phyloP scores from a whole-genome alignment of 2,113 vertebrate genomes.

The Mustelus asterias region DNA sequence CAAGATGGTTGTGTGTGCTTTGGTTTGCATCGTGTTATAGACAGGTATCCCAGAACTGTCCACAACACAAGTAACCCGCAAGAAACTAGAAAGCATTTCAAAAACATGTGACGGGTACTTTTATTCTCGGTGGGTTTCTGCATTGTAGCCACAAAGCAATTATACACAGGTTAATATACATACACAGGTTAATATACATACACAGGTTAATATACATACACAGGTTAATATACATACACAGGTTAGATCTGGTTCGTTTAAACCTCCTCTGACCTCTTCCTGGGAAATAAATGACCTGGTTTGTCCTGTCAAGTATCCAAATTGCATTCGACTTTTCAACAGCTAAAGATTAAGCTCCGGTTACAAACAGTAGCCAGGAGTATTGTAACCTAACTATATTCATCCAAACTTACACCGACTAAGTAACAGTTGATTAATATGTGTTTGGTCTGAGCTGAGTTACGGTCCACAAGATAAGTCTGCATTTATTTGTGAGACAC shows the following conservation, averaged over 20 bases:
- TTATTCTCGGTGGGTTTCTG: neutral
- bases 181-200: neutral
- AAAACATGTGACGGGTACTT: neutral
- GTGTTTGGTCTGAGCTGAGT: too few species aligned
- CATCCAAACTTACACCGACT: too few species aligned
- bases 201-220: neutral
- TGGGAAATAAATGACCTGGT: neutral
- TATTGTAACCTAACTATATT: too few species aligned
- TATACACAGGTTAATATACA: neutral
- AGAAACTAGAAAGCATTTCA: neutral
- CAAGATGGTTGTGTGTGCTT: neutral
- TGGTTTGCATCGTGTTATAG: too few species aligned
- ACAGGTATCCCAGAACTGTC: neutral
- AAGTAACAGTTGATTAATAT: too few species aligned
- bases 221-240: neutral
- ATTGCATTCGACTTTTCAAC: neutral
- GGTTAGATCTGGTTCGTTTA: neutral
- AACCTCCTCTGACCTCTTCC: neutral
- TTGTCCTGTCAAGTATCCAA: neutral
- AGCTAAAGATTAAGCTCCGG: neutral
- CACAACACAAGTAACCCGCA: neutral
- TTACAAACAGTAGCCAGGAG: too few species aligned
- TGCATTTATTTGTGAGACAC: too few species aligned
- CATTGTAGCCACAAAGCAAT: neutral
- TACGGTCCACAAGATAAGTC: too few species aligned